These are phyloP conservation scores for Gambelia wislizenii DNA, from an alignment of 2,797 vertebrate species.

Conservation along the genomic window DNA sequence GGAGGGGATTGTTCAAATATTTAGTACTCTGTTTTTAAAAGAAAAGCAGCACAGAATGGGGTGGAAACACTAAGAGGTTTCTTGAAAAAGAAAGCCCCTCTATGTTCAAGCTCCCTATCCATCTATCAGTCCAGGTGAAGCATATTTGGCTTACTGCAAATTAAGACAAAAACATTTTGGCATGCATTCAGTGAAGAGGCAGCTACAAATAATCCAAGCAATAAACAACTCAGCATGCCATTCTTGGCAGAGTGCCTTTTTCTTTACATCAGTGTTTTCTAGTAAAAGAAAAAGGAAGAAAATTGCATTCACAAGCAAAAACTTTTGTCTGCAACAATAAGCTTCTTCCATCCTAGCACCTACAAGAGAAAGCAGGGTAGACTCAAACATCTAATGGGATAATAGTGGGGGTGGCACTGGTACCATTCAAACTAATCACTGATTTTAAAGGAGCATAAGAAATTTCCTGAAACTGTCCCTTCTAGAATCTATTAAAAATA, in stretches of 20 bases:
- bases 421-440: conserved; percentile 55
- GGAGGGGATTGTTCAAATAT: not conserved
- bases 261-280: conserved; percentile 57
- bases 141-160: conserved; percentile 55
- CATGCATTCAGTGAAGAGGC: conserved; percentile 66
- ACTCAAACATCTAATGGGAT: conserved; percentile 55
- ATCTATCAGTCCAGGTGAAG: conserved; percentile 61
- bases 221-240: conserved; percentile 70
- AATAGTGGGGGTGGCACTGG: conserved; percentile 30
- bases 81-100: conserved; percentile 20
- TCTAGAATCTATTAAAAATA: not conserved
- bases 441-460: conserved; percentile 31
- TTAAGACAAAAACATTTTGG: conserved; percentile 72
- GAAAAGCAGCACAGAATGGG: not conserved
- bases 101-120: not conserved
- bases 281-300: conserved; percentile 49
- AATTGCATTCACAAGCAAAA: conserved; percentile 55
- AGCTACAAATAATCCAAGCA: conserved; percentile 72
- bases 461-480: conserved; percentile 37
- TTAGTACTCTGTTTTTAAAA: not conserved
- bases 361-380: conserved; percentile 51
- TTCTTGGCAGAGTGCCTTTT: conserved; percentile 70
- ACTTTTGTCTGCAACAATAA: conserved; percentile 53
- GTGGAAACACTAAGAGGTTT: not conserved
- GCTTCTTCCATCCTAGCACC: conserved; percentile 44